Evolutionary conservation across 2,113 vertebrate genomes (phyloP), one percentile per base, ranked within the genome.

Genomic region (Chloebia gouldiae): DNA sequence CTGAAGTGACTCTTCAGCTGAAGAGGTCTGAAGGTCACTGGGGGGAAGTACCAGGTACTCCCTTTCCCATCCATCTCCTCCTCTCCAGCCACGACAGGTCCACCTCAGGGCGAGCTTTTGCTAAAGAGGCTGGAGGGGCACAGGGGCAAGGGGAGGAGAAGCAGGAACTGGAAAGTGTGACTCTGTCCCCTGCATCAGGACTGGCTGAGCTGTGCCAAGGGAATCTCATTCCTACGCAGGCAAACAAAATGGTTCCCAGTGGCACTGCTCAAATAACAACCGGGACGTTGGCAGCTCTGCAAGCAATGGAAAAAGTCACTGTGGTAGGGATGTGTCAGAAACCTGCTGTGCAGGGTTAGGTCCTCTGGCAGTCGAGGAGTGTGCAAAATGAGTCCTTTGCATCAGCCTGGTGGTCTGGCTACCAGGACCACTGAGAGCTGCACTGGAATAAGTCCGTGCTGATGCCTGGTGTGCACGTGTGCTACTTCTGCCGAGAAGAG

Each of bases 1-100:
- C 81, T 61, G 30, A 47, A 30, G 76, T 10, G 71, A 75, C 51
- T 68, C 18, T 37, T 7, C 19, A 31, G 1, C 3, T 42, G 28
- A 31, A 70, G 19, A 63, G 77, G 76, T 86, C 90, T 83, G 64
- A 44, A 79, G 83, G 94, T 91, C 89, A 76, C 86, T 49, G 86
- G 42, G 59, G 79, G 53, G 90, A 94, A 88, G 81, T n/a, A 31
- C 80, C 83, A 86, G 90, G 68, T 93, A 73, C 90, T 93, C 82
- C 56, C 72, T 88, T 94, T 93, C 92, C 90, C 90, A 84, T 71
- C 92, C 65, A 28, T 42, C n/a, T 64, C 82, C 76, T 81, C 35
- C 68, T 60, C 53, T 54, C 45, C 66, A 69, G 54, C 54, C 59
- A 73, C 56, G 56, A 31, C 60, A 44, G 83, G 50, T 28, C 68